Base-by-base conservation (phyloP, 2,888 invertebrate genomes). In the Lepas anatifera region DNA sequence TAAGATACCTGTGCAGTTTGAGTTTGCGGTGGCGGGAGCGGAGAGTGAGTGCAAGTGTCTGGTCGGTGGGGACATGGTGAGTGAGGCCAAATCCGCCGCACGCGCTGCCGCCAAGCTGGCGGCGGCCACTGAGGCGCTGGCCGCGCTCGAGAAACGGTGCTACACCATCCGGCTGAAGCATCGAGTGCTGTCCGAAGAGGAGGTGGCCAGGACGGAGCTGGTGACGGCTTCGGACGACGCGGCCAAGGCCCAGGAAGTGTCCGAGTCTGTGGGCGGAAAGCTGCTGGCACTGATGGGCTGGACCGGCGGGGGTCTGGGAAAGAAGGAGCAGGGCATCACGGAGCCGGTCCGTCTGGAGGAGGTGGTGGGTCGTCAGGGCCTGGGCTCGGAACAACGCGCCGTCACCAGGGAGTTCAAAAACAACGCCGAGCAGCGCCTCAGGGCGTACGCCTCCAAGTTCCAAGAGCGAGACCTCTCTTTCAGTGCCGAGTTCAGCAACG, bases 221-320 rank as follows among this genome's bases (percentile, higher is more conserved):
- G 35, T 27, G 1, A 50, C 29, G 43, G 22, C n/a, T n/a, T 25
- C 4, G 3, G 27, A 68, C 18, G 29, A 48, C 2, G 35, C 18
- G 8, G 3, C 22, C 2, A 11, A 8, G 8, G 22, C 18, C 18
- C 35, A 43, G 22, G 27, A 69, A 29, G 72, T 77, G 0, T 79
- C 81, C 3, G 79, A 81, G 71, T 84, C 84, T 74, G 78, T 85
- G 66, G 86, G 85, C 16, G 82, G 79, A 67, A 83, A 83, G 75
- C 76, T 89, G 79, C 84, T 89, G 83, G 80, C 82, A 48, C 79
- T 83, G 70, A 88, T 89, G 87, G 89, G 89, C 0, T 89, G 89
- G 89, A 79, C 81, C 7, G 89, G 89, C 2, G 88, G 88, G 8
- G 87, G 87, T 0, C 79, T 89, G 3, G 89, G 89, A 0, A 80